phyloP scores from a whole-genome alignment of 2,797 vertebrate species.

The Sebastes diaconus region DNA sequence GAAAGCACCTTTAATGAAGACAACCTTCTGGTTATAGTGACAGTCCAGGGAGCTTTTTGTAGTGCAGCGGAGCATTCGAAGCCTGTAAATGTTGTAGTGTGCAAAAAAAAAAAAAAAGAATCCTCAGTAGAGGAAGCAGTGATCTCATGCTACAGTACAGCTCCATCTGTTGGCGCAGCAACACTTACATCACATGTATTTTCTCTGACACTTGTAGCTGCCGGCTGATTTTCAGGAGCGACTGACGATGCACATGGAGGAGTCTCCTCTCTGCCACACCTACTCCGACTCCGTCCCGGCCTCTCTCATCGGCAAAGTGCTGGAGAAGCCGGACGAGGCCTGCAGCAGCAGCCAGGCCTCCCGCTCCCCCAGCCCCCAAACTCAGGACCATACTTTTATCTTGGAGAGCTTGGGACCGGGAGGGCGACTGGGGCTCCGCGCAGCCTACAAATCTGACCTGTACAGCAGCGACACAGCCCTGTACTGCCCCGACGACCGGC shows the following conservation, averaged over 20 bases:
- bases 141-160: neutral
- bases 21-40: neutral
- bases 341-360: conserved; percentile 88
- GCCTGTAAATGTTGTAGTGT: neutral
- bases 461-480: conserved; percentile 96
- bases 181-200: neutral
- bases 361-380: conserved; percentile 87
- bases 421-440: conserved; percentile 82
- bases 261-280: conserved; percentile 87
- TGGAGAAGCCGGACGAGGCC: conserved; percentile 92
- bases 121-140: neutral
- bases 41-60: neutral
- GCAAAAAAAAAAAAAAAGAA: neutral
- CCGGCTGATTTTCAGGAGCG: conserved; percentile 94
- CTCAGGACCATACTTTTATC: conserved; percentile 86
- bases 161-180: neutral
- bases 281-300: conserved; percentile 89
- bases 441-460: conserved; percentile 90
- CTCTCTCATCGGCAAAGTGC: conserved; percentile 90
- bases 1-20: neutral
- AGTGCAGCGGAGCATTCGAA: neutral
- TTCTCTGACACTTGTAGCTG: conserved; percentile 79
- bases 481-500: conserved; percentile 92
- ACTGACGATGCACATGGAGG: conserved; percentile 91
- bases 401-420: conserved; percentile 80